Conservation (phyloP, 92 coral and sea anemone genomes). For the Siderastrea radians region DNA sequence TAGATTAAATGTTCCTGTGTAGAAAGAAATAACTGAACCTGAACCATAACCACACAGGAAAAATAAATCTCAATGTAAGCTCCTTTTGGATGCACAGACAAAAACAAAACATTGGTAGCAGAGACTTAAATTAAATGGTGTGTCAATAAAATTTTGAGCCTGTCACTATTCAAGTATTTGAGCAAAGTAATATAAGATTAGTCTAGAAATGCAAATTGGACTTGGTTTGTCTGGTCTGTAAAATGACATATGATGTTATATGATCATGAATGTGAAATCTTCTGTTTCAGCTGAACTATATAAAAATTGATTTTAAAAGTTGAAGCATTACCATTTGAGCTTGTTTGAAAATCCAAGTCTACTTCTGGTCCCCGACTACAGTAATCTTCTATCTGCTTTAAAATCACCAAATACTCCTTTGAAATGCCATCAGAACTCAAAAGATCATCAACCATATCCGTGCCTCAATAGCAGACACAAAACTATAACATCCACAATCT, state of each 20-base stretch:
- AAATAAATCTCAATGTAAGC: background rate
- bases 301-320: background rate
- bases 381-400: slow-evolving; percentile 88
- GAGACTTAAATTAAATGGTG: background rate
- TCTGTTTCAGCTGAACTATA: background rate
- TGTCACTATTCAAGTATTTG: background rate
- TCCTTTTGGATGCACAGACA: background rate
- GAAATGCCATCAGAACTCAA: slow-evolving; percentile 81
- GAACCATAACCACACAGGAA: background rate
- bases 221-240: slow-evolving; percentile 15
- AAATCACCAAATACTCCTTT: slow-evolving; percentile 86
- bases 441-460: slow-evolving; percentile 85
- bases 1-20: background rate
- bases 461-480: slow-evolving; percentile 17
- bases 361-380: slow-evolving; percentile 81
- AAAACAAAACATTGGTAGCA: background rate
- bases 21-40: background rate
- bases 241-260: background rate
- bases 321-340: slow-evolving; percentile 53
- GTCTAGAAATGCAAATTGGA: slow-evolving; percentile 18
- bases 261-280: slow-evolving; percentile 1
- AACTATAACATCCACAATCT: slow-evolving; percentile 1
- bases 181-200: background rate
- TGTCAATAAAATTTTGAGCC: background rate
- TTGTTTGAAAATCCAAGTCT: slow-evolving; percentile 55